Base-by-base conservation (phyloP, 1,140 invertebrate genomes). In the Pseudomyrmex gracilis region DNA sequence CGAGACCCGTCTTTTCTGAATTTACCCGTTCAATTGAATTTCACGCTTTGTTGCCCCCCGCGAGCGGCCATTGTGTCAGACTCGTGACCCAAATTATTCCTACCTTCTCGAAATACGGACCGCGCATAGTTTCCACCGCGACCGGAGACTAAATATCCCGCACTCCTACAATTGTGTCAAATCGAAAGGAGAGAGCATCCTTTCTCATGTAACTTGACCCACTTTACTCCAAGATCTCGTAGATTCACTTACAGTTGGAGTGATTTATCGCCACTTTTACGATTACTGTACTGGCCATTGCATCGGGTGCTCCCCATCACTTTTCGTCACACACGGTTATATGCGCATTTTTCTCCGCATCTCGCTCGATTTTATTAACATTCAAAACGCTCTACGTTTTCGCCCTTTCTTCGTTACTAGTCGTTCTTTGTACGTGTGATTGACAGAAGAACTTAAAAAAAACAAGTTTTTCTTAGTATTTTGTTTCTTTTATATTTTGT, bases 21-120 rank as follows among this genome's bases (percentile, higher is more conserved):
- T 87, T 90, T 85, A 90, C 70, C 83, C 73, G 74, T 89, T 90
- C 89, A 82, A 90, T 90, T 87, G 89, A 89, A 89, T 90, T 90
- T 90, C 82, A 89, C 73, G 89, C 76, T 89, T 85, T 85, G 83
- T 34, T 82, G 77, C 61, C 24, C 61, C 24, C 57, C 74, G 73
- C 82, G 77, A 88, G 89, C 87, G 83, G 76, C 85, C 43, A 90
- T 90, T 90, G 89, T 90, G 60, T 82, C 55, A 82, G 73, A 63
- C 78, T 70, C 67, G 45, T 87, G 89, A 89, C 87, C 89, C 53
- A 87, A 89, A 90, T 90, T 82, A 87, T 90, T 87, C 82, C 49
- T 60, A 47, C 47, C 17, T 55, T 63, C 71, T 73, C 68, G 67
- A 71, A 90, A 90, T 77, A 77, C 73, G 73, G 73, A 64, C 78